These are phyloP conservation scores for Tachina fera DNA, from an alignment of 2,888 invertebrate genomes.

Conservation along the genomic window DNA sequence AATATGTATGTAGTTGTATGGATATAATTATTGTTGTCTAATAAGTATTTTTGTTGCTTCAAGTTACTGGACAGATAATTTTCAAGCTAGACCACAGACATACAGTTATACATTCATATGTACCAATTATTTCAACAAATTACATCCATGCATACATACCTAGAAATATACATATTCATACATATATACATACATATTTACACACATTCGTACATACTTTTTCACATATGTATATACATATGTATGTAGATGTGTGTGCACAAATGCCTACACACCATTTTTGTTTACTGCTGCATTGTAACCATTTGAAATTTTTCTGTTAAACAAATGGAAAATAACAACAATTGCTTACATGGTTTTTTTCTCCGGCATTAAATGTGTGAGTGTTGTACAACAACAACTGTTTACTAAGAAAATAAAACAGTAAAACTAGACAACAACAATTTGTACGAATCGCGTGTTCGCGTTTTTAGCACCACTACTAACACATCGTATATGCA, in stretches of 20 bases:
- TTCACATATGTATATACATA: no score
- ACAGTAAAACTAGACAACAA: slow-evolving; percentile 21
- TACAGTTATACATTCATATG: no score
- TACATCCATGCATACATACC: slow-evolving; percentile 73
- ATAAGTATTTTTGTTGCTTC: no score
- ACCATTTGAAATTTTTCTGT: not conserved
- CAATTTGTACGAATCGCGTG: slow-evolving; percentile 81
- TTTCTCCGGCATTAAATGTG: not conserved
- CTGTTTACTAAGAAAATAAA: slow-evolving; percentile 27
- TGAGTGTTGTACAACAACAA: slow-evolving; percentile 26
- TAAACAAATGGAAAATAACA: slow-evolving; percentile 53
- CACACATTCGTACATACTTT: no score
- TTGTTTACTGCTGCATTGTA: slow-evolving; percentile 58
- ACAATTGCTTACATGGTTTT: slow-evolving; percentile 33
- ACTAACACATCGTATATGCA: slow-evolving; percentile 60
- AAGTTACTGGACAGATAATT: not conserved
- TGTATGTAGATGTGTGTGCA: not conserved
- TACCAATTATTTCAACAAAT: slow-evolving; percentile 10
- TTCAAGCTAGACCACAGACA: not conserved
- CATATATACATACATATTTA: no score
- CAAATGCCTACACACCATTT: slow-evolving; percentile 77
- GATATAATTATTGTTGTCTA: no score
- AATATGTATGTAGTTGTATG: no score
- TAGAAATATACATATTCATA: no score
- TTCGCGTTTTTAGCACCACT: slow-evolving; percentile 79